Evolutionary conservation across 2,797 vertebrate species (phyloP).

Genomic region (Takifugu rubripes): DNA sequence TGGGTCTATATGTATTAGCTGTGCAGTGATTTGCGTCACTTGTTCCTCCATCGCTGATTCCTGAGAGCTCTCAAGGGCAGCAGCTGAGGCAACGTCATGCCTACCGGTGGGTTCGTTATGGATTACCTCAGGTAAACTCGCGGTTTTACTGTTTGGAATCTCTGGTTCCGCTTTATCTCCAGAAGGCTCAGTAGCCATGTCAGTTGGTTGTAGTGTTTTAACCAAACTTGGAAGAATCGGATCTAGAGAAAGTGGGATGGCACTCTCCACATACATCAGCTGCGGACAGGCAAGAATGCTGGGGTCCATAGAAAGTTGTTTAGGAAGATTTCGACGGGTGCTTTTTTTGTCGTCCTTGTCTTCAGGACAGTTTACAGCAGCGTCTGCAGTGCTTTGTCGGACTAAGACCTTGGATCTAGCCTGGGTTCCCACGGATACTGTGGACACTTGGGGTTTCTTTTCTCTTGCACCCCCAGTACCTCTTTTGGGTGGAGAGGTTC

Average conservation of each 20-base stretch:
- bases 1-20: slow-evolving; percentile 25
- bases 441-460: slow-evolving; percentile 63
- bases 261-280: slow-evolving; percentile 74
- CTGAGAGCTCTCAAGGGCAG: slow-evolving; percentile 13
- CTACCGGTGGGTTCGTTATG: slow-evolving; percentile 21
- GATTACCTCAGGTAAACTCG: slow-evolving; percentile 25
- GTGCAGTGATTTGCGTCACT: slow-evolving; percentile 20
- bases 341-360: slow-evolving; percentile 64
- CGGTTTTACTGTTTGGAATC: slow-evolving; percentile 32
- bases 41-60: slow-evolving; percentile 40
- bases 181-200: slow-evolving; percentile 37
- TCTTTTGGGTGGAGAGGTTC: slow-evolving; percentile 30
- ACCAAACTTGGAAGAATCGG: slow-evolving; percentile 62
- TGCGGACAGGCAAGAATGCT: slow-evolving; percentile 70
- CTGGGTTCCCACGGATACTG: slow-evolving; percentile 80
- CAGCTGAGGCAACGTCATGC: slow-evolving; percentile 18
- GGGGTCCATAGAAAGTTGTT: slow-evolving; percentile 74
- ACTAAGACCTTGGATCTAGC: slow-evolving; percentile 75
- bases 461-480: slow-evolving; percentile 50
- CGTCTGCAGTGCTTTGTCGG: slow-evolving; percentile 78
- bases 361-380: slow-evolving; percentile 78
- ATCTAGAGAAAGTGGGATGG: slow-evolving; percentile 70
- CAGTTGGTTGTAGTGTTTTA: slow-evolving; percentile 50
- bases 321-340: slow-evolving; percentile 57
- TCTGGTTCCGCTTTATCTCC: slow-evolving; percentile 19